These are phyloP conservation scores for Physocephala rufipes DNA, from an alignment of 2,888 invertebrate species.

Conservation along the genomic window DNA sequence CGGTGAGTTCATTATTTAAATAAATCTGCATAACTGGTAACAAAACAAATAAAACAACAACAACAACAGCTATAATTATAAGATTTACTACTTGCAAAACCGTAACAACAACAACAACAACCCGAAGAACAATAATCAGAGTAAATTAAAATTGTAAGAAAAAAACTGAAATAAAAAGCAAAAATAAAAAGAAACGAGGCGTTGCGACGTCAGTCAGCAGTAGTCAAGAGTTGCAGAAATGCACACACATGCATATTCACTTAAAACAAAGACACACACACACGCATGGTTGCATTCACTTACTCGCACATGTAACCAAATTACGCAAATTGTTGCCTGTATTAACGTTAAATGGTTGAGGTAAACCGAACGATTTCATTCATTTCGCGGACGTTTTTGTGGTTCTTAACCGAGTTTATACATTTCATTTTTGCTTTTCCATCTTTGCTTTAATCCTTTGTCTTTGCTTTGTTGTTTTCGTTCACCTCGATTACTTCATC, in stretches of 20 bases:
- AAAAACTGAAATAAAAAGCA: neutral
- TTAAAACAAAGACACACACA: constrained; percentile 13
- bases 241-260: neutral
- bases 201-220: constrained; percentile 1
- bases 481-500: neutral
- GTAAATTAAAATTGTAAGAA: neutral
- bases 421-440: constrained; percentile 4
- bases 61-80: neutral
- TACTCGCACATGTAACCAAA: constrained; percentile 25
- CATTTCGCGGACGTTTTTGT: constrained; percentile 14
- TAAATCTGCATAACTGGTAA: neutral
- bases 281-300: constrained; percentile 5
- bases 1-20: neutral
- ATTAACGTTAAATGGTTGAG: constrained; percentile 20
- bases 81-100: neutral
- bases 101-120: constrained; percentile 3
- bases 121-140: neutral
- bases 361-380: constrained; percentile 26
- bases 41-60: neutral
- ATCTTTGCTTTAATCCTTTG: neutral
- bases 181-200: neutral
- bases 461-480: neutral
- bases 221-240: too few relatives aligned
- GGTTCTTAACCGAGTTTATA: constrained; percentile 27
- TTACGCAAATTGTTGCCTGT: constrained; percentile 31